Percentiles rank a stretch among this genome's conserved stretches.
Evolutionary conservation across 2,888 invertebrate species (phyloP).

Genomic region (Mythimna lalbum): DNA sequence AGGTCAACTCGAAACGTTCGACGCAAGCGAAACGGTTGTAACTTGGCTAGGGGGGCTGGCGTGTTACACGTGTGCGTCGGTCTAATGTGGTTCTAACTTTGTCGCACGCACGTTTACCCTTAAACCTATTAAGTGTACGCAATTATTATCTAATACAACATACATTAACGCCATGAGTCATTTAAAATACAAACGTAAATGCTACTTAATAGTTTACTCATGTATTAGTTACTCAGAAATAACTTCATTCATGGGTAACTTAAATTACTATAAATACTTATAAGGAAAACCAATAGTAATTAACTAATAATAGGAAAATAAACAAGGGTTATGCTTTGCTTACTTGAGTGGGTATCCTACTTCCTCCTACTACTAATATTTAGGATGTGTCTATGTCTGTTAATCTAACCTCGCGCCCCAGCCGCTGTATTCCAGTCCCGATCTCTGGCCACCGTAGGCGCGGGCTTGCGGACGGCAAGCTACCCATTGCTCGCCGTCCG

Average conservation of each 20-base stretch:
- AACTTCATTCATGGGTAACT: slow-evolving; percentile 23
- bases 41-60: too few relatives aligned
- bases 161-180: slow-evolving; percentile 3
- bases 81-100: too few relatives aligned
- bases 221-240: slow-evolving; percentile 1
- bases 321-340: neutral
- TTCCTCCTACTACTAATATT: neutral
- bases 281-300: neutral
- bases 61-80: too few relatives aligned
- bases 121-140: slow-evolving; percentile 15
- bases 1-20: too few relatives aligned
- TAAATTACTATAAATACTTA: neutral
- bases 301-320: neutral
- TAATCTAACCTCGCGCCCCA: neutral
- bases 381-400: neutral
- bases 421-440: too few relatives aligned
- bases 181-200: slow-evolving; percentile 24
- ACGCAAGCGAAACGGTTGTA: too few relatives aligned
- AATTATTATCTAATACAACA: neutral
- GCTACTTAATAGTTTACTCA: neutral
- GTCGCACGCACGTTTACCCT: slow-evolving; percentile 12
- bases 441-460: too few relatives aligned
- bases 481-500: too few relatives aligned
- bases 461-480: too few relatives aligned
- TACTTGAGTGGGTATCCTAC: neutral